Base-by-base conservation (phyloP, 37 sponge, comb jelly and placozoan species). In the Cladorhizidae sp. region DNA sequence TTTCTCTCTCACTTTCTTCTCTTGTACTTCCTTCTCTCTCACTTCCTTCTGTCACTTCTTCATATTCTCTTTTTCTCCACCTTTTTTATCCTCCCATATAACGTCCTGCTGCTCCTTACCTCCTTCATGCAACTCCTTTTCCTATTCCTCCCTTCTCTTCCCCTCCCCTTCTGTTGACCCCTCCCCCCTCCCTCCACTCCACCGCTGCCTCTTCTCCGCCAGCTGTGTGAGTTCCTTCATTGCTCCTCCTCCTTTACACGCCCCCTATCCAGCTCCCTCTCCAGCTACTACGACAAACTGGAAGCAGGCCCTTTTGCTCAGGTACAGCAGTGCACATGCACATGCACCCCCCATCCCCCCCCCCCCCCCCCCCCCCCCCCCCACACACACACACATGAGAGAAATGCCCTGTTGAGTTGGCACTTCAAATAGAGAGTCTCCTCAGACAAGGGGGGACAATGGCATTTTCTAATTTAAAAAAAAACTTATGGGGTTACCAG, bases 201-300 rank as follows among this genome's bases (percentile, higher is more conserved):
- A 6, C 11, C 12, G 8, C 22, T 70, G 12, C 6, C 72, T 49
- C 50, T 23, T 45, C 51, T 68, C 15, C 51, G n/a, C 6, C 36
- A 86, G 88, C 64, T 87, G 6, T 87, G 88, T 70, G 81, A 87
- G 45, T 41, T 87, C 20, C 77, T 87, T 17, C 88, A 76, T 70
- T 26, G 50, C 25, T 87, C 88, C 28, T 81, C 88, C 22, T 70
- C 62, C 62, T 87, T 51, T 72, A 87, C 88, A 25, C 65, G 67
- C 28, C 82, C 77, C 21, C 77, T 87, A 0, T 42, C 75, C 55
- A 67, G 29, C 40, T 38, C 79, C 29, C 78, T 89, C 50, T 58
- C 83, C 45, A 9, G 23, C 51, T 85, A 78, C 78, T 62, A 54
- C 40, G 63, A 78, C 37, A 70, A 78, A 51, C 52, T 85, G 21